Percentiles rank a stretch among this genome's conserved stretches.
phyloP scores from a whole-genome alignment of 2,113 vertebrate species.

The Terrapene triunguis region DNA sequence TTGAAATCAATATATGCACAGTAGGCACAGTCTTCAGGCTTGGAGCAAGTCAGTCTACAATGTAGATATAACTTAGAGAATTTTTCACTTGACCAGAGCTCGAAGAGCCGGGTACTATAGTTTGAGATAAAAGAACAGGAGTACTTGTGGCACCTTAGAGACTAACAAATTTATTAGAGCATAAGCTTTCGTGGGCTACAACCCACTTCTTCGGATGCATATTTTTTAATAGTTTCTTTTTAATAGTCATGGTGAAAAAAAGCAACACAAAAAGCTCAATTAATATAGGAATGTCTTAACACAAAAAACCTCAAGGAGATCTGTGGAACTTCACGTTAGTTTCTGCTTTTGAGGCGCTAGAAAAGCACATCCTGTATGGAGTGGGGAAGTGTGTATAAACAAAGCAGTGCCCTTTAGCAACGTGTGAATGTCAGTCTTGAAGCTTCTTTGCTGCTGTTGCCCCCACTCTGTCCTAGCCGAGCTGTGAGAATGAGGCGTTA shows the following conservation, averaged over 20 bases:
- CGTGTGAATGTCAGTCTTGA: not conserved
- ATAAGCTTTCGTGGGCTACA: too few species aligned
- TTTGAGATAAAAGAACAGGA: too few species aligned
- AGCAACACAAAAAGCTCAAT: not conserved
- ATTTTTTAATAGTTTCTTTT: too few species aligned
- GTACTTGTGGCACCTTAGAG: too few species aligned
- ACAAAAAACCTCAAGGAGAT: not conserved
- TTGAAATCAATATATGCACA: not conserved
- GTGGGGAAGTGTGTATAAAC: not conserved
- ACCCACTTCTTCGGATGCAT: too few species aligned
- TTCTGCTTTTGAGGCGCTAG: not conserved
- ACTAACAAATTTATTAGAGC: too few species aligned
- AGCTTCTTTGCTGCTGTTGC: not conserved
- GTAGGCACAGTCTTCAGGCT: not conserved
- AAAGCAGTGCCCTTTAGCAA: not conserved
- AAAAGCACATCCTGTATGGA: not conserved
- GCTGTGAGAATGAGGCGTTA: not conserved
- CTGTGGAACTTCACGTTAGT: too few species aligned
- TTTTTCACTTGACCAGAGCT: too few species aligned
- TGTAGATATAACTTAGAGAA: too few species aligned
- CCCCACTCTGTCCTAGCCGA: too few species aligned
- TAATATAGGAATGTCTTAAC: not conserved
- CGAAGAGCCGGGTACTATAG: too few species aligned
- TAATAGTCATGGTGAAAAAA: not conserved
- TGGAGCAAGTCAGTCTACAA: not conserved